A percentile compares a stretch with the other conserved stretches of the same genome.
phyloP scores from a whole-genome alignment of 2,888 invertebrate species.

The Keiferia lycopersicella region DNA sequence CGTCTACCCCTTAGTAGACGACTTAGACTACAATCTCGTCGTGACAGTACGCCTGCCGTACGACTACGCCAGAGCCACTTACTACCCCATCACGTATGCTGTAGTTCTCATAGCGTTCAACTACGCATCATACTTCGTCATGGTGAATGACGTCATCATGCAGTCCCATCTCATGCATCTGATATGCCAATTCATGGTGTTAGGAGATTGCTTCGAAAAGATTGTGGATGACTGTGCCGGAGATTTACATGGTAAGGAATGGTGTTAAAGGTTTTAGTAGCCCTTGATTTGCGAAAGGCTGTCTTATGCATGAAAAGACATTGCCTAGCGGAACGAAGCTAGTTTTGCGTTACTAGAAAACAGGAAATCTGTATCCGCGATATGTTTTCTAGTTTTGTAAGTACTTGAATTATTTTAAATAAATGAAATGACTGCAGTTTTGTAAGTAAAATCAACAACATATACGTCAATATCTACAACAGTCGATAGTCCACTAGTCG shows the following conservation, averaged over 20 bases:
- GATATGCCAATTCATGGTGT: slow-evolving; percentile 61
- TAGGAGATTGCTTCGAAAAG: slow-evolving; percentile 62
- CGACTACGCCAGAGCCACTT: slow-evolving; percentile 43
- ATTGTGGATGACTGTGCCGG: slow-evolving; percentile 51
- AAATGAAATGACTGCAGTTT: too few relatives aligned
- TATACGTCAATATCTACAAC: too few relatives aligned
- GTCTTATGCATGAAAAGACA: too few relatives aligned
- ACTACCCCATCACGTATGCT: slow-evolving; percentile 52
- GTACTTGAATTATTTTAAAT: too few relatives aligned
- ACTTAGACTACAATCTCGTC: slow-evolving; percentile 63
- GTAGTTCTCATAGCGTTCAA: slow-evolving; percentile 48
- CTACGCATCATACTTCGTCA: slow-evolving; percentile 60
- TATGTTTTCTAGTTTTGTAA: too few relatives aligned
- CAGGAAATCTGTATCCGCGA: too few relatives aligned
- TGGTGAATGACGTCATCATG: slow-evolving; percentile 63
- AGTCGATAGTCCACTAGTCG: too few relatives aligned
- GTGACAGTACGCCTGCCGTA: slow-evolving; percentile 55
- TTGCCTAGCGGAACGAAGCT: too few relatives aligned
- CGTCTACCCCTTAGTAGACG: slow-evolving; percentile 60
- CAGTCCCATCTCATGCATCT: slow-evolving; percentile 62
- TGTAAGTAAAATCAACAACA: too few relatives aligned
- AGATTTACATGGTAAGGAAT: slow-evolving; percentile 46
- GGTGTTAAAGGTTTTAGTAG: not conserved
- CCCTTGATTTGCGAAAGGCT: too few relatives aligned
- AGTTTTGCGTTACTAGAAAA: too few relatives aligned